These are phyloP conservation scores for Callopanchax toddi DNA, from an alignment of 2,113 vertebrate genomes.

Conservation along the genomic window DNA sequence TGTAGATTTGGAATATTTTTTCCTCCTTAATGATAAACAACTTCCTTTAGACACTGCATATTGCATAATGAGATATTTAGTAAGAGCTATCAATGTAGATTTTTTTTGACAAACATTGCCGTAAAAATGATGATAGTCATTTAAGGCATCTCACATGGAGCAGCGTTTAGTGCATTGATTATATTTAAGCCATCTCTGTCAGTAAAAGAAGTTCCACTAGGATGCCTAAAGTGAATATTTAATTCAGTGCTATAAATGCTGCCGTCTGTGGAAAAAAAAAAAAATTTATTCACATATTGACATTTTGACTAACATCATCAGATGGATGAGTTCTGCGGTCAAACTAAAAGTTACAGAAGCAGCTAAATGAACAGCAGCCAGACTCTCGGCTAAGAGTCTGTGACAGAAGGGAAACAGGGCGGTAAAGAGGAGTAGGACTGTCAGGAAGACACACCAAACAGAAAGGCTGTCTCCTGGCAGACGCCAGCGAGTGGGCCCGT, in stretches of 20 bases:
- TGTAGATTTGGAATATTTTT: too few species aligned
- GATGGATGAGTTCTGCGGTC: slow-evolving; percentile 62
- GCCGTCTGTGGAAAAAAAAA: slow-evolving; percentile 41
- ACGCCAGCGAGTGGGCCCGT: slow-evolving; percentile 30
- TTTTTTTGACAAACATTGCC: too few species aligned
- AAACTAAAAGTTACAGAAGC: slow-evolving; percentile 44
- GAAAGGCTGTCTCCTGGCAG: slow-evolving; percentile 52
- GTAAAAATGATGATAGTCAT: too few species aligned
- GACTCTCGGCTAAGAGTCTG: slow-evolving; percentile 39
- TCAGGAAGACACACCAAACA: slow-evolving; percentile 40
- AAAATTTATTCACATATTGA: slow-evolving; percentile 62
- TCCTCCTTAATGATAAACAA: too few species aligned
- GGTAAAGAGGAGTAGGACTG: slow-evolving; percentile 27
- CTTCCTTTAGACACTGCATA: too few species aligned
- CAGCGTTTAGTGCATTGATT: too few species aligned
- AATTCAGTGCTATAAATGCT: slow-evolving; percentile 48
- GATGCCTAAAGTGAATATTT: slow-evolving; percentile 37
- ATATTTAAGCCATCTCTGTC: neutral
- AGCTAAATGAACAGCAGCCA: slow-evolving; percentile 46
- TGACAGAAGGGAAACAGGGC: slow-evolving; percentile 52
- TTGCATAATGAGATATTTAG: too few species aligned
- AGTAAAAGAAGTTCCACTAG: slow-evolving; percentile 24
- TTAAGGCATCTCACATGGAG: too few species aligned
- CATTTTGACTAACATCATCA: slow-evolving; percentile 57
- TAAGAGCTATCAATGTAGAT: too few species aligned